Evolutionary conservation across 2,888 invertebrate species (phyloP), one percentile per base, ranked within the genome.

Genomic region (Agrotis exclamationis): DNA sequence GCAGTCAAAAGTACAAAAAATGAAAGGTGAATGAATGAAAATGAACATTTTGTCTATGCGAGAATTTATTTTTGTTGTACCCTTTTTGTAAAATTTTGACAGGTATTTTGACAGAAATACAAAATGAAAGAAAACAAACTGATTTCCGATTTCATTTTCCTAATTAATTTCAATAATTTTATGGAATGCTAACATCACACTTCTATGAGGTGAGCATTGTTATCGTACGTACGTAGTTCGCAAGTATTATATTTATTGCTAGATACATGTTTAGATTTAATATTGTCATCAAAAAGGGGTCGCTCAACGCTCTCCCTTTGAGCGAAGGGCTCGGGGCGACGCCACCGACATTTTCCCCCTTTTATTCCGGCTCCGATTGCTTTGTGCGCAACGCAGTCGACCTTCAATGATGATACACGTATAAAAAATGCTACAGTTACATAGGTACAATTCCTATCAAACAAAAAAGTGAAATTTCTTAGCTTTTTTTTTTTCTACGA

Each of bases 31-130:
- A 78, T 28, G 82, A 76, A 64, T 24, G 54, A 18, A 16, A 57
- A 39, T 57, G 72, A 71, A 63, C 50, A 63, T 65, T 44, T 78
- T 82, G 79, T 82, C 79, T 82, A 78, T 79, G 82, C 53, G 24
- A 11, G 20, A 62, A 20, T 14, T 13, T 33, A 33, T 45, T 62
- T 64, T 22, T n/a, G 24, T 48, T 60, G 33, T 50, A 6, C 62
- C 33, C 0, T 44, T 45, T 63, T 18, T 0, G 3, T 45, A 20
- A 4, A 13, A 57, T 50, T 66, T 74, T 74, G 70, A 76, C 70
- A 60, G n/a, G 16, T n/a, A 18, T 28, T 33, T 1, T 39, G 58
- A 56, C 50, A 64, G 24, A 50, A 72, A n/a, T 56, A 33, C 48
- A 47, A 65, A 65, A 79, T 50, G 44, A 62, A 50, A 50, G n/a